A percentile compares a stretch with the other conserved stretches of the same genome.
These are phyloP conservation scores for Mustela lutreola DNA, from an alignment of 2,113 vertebrate species.

Conservation along the genomic window DNA sequence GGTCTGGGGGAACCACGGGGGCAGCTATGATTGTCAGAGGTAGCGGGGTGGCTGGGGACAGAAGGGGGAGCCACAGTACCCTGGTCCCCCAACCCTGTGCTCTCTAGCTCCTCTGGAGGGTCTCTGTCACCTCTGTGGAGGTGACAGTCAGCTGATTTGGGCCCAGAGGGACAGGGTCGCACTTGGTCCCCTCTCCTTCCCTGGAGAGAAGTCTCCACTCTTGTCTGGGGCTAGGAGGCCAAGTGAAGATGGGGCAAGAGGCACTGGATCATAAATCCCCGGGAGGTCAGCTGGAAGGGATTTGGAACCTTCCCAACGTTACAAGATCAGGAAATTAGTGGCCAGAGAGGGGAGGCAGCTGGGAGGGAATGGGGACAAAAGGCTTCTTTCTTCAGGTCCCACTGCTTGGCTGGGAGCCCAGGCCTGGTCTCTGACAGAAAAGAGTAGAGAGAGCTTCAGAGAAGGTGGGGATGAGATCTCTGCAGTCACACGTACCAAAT, in stretches of 20 bases:
- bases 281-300: background rate
- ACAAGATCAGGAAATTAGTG: background rate
- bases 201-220: background rate
- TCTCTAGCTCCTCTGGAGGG: background rate
- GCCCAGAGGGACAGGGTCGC: background rate
- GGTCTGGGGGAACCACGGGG: background rate
- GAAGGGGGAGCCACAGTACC: accelerated
- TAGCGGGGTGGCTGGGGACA: accelerated
- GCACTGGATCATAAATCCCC: background rate
- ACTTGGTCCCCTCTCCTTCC: background rate
- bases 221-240: background rate
- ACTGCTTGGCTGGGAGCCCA: background rate
- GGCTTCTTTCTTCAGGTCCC: background rate
- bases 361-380: background rate
- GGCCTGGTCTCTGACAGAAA: background rate
- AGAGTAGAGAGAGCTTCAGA: background rate
- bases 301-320: background rate
- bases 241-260: background rate
- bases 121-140: background rate
- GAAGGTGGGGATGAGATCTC: background rate
- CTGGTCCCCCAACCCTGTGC: background rate
- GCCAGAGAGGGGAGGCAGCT: background rate
- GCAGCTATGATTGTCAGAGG: background rate
- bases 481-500: conserved; percentile 50
- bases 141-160: background rate